Base-by-base conservation (phyloP, 2,797 vertebrate genomes). In the Hafferia zeledoni region DNA sequence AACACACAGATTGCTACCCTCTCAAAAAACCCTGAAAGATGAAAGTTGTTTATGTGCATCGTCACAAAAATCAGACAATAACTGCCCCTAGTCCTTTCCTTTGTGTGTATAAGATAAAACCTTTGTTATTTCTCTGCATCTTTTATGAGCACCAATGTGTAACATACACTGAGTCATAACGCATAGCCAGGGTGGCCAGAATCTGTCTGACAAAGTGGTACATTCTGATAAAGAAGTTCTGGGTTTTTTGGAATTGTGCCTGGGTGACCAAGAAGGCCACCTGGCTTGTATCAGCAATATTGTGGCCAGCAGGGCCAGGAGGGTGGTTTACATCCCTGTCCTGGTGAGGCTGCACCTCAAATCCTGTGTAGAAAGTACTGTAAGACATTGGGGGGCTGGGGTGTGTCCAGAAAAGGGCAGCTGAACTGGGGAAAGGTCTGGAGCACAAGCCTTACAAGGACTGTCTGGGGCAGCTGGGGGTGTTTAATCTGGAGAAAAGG, bases 71-170 rank as follows among this genome's bases (percentile, higher is more conserved):
- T 41, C 25, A 13, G 18, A 6, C 13, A 50, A 2, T 44, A 74
- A 33, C 20, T 68, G 63, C 41, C 28, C 87, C 19, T 9, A 41
- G 65, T 64, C 64, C 64, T 50, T 80, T 25, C 15, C 44, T 50
- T 37, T 61, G 9, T 70, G 6, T 78, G 5, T 60, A 5, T 7
- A 22, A 70, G 49, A 80, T 39, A 41, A 85, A 85, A 52, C 3
- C 9, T 13, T 52, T 65, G 75, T 63, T 56, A 60, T 72, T 89
- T 87, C 28, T 13, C 6, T 5, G 7, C 27, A 17, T n/a, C 4
- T 43, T 64, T 30, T 46, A 35, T 43, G 19, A 72, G 41, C 20
- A 61, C 15, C 35, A 50, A 0, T 22, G 23, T 0, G 0, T 76
- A 60, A 28, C 9, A 11, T 52, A 39, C 15, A 10, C 10, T 25